A percentile compares a stretch with the other conserved stretches of the same genome.
Conservation (phyloP, 2,797 vertebrate genomes). For the Silurus lanzhouensis region DNA sequence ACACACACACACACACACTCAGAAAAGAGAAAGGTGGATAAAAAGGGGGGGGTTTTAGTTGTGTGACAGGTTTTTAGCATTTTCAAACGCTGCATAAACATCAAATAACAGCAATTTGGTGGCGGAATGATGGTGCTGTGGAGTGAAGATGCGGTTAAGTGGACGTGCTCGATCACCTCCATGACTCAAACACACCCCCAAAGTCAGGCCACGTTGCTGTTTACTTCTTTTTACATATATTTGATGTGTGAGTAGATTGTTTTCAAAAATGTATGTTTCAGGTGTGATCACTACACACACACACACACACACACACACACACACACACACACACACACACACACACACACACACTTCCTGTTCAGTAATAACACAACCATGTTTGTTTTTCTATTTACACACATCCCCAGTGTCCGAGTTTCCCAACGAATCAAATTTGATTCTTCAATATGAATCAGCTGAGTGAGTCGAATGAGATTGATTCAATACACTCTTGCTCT, state of each 20-base stretch:
- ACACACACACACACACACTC: too few relatives aligned
- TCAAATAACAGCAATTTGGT: conserved; percentile 32
- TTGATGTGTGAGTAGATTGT: neutral
- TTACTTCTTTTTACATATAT: neutral
- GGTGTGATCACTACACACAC: neutral
- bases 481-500: too few relatives aligned
- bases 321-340: neutral
- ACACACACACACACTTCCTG: neutral
- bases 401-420: neutral
- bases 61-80: neutral
- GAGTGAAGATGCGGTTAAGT: conserved; percentile 7
- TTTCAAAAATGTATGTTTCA: too few relatives aligned
- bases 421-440: too few relatives aligned
- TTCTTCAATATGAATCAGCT: too few relatives aligned
- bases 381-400: neutral
- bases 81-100: conserved; percentile 15
- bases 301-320: neutral
- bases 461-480: too few relatives aligned
- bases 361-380: neutral
- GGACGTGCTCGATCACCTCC: neutral
- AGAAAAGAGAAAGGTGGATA: neutral
- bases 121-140: neutral
- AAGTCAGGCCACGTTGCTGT: neutral
- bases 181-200: neutral
- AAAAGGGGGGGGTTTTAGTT: rapidly evolving